Percentiles rank a stretch among this genome's conserved stretches.
Evolutionary conservation across 2,113 vertebrate species (phyloP).

Genomic region (Holacanthus passer): DNA sequence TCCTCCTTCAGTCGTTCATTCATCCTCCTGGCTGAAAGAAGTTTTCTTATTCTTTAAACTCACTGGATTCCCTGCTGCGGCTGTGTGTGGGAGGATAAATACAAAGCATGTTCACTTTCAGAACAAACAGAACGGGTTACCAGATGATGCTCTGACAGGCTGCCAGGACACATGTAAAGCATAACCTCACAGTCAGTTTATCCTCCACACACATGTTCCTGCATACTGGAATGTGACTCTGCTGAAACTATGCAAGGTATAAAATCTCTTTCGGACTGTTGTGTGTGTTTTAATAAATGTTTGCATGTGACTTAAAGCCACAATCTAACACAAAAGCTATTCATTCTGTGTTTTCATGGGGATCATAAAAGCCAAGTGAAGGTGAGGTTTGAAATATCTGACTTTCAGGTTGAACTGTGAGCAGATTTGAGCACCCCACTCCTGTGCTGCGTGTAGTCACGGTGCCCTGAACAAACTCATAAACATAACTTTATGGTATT

Average conservation of each 20-base stretch:
- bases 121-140: slow-evolving; percentile 47
- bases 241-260: background rate
- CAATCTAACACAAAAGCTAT: slow-evolving; percentile 5
- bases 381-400: slow-evolving; percentile 20
- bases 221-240: slow-evolving; percentile 16
- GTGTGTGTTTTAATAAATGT: background rate
- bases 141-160: slow-evolving; percentile 53
- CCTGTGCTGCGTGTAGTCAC: slow-evolving; percentile 11
- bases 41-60: slow-evolving; percentile 19
- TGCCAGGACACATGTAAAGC: slow-evolving; percentile 67
- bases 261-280: background rate
- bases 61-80: slow-evolving; percentile 47
- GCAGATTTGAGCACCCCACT: slow-evolving; percentile 13
- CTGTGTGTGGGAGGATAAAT: slow-evolving; percentile 59
- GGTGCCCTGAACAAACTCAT: slow-evolving; percentile 32
- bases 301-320: background rate
- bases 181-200: slow-evolving; percentile 16
- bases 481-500: slow-evolving; percentile 48
- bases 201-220: slow-evolving; percentile 15
- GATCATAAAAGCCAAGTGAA: slow-evolving; percentile 2
- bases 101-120: slow-evolving; percentile 60
- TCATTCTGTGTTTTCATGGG: slow-evolving; percentile 15
- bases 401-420: slow-evolving; percentile 8
- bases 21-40: background rate
- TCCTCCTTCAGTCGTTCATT: background rate